A percentile compares a stretch with the other conserved stretches of the same genome.
Conservation (phyloP, 2,888 invertebrate species). For the Cataglyphis cursor region DNA sequence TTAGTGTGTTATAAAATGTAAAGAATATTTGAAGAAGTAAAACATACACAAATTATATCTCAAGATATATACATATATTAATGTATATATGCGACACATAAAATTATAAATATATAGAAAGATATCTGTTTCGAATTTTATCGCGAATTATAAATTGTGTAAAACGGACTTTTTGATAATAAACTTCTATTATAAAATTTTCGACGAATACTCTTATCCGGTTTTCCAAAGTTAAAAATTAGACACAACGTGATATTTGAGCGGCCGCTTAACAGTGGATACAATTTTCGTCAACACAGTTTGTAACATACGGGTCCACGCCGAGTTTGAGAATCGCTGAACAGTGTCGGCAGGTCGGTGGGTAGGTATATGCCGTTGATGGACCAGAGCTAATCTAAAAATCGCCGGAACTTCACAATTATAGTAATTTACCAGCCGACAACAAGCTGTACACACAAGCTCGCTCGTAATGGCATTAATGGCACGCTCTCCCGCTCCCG, state of each 20-base stretch:
- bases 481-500: constrained; percentile 78
- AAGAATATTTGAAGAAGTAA: not conserved
- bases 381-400: constrained; percentile 87
- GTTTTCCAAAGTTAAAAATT: constrained; percentile 6
- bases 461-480: constrained; percentile 77
- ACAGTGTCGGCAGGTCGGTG: constrained; percentile 78
- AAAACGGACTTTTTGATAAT: not conserved
- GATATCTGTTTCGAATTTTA: too few species aligned
- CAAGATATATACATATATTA: not conserved
- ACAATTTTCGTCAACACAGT: not conserved
- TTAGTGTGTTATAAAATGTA: not conserved
- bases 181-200: not conserved
- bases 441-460: constrained; percentile 85
- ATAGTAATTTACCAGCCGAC: constrained; percentile 86
- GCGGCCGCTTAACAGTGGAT: not conserved
- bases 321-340: constrained; percentile 77
- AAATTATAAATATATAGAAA: too few species aligned
- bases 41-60: not conserved
- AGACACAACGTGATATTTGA: not conserved
- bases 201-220: not conserved
- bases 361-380: constrained; percentile 83
- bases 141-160: not conserved
- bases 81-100: not conserved
- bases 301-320: not conserved
- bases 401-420: constrained; percentile 86